Conservation (phyloP, 1,140 invertebrate genomes). For the Hermatobates lingyangjiaoensis region DNA sequence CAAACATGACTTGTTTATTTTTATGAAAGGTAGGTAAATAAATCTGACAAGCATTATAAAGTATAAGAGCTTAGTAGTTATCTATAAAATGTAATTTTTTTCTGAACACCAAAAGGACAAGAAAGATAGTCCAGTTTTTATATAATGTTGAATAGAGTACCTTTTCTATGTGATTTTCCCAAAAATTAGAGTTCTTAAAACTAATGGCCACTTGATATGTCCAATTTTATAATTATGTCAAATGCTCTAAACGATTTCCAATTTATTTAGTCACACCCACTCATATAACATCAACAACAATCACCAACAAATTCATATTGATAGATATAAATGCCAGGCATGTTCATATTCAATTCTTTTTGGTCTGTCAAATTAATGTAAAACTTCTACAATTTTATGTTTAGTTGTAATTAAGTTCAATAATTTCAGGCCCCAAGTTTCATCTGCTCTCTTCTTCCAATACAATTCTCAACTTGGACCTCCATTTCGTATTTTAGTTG, state of each 20-base stretch:
- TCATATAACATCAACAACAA: not conserved
- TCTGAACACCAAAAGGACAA: no score
- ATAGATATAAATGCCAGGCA: not conserved
- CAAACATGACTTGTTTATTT: no score
- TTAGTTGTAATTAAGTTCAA: not conserved
- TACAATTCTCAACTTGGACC: conserved; percentile 98
- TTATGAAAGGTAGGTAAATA: no score
- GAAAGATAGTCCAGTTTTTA: no score
- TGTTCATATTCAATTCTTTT: not conserved
- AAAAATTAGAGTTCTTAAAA: no score
- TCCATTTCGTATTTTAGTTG: conserved; percentile 89
- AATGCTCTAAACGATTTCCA: conserved; percentile 17
- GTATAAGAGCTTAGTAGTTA: no score
- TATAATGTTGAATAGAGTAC: no score
- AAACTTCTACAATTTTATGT: not conserved
- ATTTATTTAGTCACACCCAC: not conserved
- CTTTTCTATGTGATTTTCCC: no score
- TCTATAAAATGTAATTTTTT: no score
- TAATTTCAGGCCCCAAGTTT: conserved; percentile 47
- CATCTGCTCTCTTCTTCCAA: conserved; percentile 88
- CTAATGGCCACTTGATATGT: no score
- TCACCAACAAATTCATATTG: not conserved
- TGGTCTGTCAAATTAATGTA: not conserved
- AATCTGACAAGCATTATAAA: no score
- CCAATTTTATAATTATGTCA: conserved; percentile 20